Conservation (phyloP, 2,113 vertebrate species). For the Atractosteus spatula region DNA sequence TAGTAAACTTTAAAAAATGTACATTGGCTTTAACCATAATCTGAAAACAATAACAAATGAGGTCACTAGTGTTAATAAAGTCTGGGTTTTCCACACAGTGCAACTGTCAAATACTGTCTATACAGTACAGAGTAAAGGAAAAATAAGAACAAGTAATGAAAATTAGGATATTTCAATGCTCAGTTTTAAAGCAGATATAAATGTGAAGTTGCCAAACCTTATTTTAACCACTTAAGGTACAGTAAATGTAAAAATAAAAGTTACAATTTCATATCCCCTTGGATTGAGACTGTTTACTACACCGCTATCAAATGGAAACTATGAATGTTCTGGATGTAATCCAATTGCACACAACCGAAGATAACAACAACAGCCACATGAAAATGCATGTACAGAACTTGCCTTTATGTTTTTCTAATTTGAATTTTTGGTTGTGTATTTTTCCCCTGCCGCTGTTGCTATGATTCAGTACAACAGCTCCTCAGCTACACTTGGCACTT, state of each 20-base stretch:
- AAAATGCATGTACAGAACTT: constrained; percentile 3
- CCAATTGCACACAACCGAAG: too few relatives aligned
- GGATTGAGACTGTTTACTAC: background rate
- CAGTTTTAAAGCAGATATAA: background rate
- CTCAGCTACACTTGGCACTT: constrained; percentile 49
- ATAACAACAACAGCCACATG: background rate
- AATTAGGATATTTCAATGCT: background rate
- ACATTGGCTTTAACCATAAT: too few relatives aligned
- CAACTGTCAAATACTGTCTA: background rate
- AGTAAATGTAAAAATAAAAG: background rate
- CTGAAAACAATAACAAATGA: too few relatives aligned
- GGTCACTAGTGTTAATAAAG: too few relatives aligned
- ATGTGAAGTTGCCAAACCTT: too few relatives aligned
- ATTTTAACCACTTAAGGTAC: too few relatives aligned
- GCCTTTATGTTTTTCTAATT: background rate
- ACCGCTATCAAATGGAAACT: too few relatives aligned
- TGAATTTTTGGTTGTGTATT: background rate
- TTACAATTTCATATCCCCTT: background rate
- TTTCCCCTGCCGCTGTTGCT: constrained; percentile 45
- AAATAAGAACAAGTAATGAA: background rate
- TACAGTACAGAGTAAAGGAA: background rate
- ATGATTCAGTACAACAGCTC: constrained; percentile 48
- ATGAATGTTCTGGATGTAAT: too few relatives aligned
- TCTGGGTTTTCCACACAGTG: background rate
- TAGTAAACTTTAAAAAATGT: too few relatives aligned